Evolutionary conservation across 1,140 invertebrate genomes (phyloP).

Genomic region (Drosophila aff.): DNA sequence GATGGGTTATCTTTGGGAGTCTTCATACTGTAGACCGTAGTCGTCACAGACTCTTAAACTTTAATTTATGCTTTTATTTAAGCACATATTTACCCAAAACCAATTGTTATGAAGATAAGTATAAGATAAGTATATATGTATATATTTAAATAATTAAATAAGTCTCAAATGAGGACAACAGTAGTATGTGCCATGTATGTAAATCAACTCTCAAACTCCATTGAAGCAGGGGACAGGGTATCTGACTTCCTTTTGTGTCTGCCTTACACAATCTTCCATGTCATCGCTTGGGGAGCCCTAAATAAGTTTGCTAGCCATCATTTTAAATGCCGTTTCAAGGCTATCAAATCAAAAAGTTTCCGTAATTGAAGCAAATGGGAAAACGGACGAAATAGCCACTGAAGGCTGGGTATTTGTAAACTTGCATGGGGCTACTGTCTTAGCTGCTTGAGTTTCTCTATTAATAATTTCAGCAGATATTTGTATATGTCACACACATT

Average conservation of each 20-base stretch:
- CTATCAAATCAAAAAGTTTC: slow-evolving; percentile 47
- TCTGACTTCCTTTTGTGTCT: background rate
- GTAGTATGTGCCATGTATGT: background rate
- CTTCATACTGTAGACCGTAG: too few relatives aligned
- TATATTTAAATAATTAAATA: background rate
- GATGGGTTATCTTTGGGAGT: background rate
- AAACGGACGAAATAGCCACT: slow-evolving; percentile 7
- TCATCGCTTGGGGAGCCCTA: slow-evolving; percentile 20
- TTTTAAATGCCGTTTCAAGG: slow-evolving; percentile 45
- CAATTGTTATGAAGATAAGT: background rate
- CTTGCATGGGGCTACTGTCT: background rate
- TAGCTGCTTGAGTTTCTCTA: background rate
- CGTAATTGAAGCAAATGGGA: slow-evolving; percentile 27
- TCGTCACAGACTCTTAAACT: background rate
- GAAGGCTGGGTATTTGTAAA: background rate
- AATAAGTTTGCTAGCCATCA: slow-evolving; percentile 31
- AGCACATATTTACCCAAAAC: background rate
- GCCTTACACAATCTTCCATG: background rate
- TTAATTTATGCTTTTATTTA: background rate
- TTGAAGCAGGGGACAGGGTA: slow-evolving; percentile 5
- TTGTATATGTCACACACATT: background rate
- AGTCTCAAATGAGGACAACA: background rate
- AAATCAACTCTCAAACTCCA: background rate
- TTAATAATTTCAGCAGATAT: slow-evolving; percentile 5
- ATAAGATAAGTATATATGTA: too few relatives aligned